Percentiles rank a stretch among this genome's conserved stretches.
Evolutionary conservation across 2,888 invertebrate species (phyloP).

Genomic region (Merodon equestris): DNA sequence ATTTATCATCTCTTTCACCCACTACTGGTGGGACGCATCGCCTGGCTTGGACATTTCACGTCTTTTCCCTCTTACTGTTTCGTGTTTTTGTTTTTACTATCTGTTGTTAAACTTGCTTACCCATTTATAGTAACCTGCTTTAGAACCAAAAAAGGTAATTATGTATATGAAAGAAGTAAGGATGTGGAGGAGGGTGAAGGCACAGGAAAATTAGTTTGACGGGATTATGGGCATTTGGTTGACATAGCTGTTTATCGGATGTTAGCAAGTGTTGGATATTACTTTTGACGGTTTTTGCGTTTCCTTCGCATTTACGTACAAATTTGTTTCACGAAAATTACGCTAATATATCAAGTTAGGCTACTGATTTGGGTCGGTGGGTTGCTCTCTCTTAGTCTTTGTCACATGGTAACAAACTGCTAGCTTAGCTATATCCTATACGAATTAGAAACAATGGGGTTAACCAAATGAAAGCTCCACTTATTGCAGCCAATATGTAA

Average conservation of each 20-base stretch:
- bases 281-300: constrained; percentile 46
- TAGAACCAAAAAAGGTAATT: constrained; percentile 55
- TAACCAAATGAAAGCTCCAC: too few relatives aligned
- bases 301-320: constrained; percentile 53
- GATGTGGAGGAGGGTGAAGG: constrained; percentile 48
- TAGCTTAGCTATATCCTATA: too few relatives aligned
- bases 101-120: too few relatives aligned
- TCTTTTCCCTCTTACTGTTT: too few relatives aligned
- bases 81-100: constrained; percentile 38
- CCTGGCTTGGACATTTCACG: constrained; percentile 26
- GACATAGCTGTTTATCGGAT: neutral
- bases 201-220: constrained; percentile 63
- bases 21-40: neutral
- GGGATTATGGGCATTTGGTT: constrained; percentile 59
- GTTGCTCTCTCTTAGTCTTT: constrained; percentile 14
- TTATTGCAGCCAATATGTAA: too few relatives aligned
- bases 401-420: constrained; percentile 32
- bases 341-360: constrained; percentile 59
- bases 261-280: constrained; percentile 7
- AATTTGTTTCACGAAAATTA: constrained; percentile 61
- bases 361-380: constrained; percentile 24
- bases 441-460: too few relatives aligned
- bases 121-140: constrained; percentile 11
- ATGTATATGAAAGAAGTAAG: constrained; percentile 46
- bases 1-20: constrained; percentile 53